Evolutionary conservation across 2,888 invertebrate genomes (phyloP).

Genomic region (Drosophila suboccidentalis): DNA sequence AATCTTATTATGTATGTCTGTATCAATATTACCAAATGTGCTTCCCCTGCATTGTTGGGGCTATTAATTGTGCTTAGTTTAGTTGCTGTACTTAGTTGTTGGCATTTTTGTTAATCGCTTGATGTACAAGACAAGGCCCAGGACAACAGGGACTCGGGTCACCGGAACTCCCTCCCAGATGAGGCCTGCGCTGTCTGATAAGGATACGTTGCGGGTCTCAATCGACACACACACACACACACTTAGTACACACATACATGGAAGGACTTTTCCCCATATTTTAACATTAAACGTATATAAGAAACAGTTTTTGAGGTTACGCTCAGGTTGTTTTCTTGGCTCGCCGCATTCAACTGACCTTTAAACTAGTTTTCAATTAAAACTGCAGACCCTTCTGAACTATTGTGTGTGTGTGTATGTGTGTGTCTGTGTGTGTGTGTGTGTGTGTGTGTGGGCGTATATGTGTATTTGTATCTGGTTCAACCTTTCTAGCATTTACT

Average conservation of each 20-base stretch:
- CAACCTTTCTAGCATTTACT: constrained; percentile 73
- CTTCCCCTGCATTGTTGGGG: constrained; percentile 62
- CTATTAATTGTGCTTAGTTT: constrained; percentile 80
- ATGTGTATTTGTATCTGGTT: constrained; percentile 34
- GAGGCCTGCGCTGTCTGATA: constrained; percentile 52
- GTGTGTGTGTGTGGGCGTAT: constrained; percentile 4
- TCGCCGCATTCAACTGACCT: constrained; percentile 69
- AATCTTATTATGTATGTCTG: constrained; percentile 75
- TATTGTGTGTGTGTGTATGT: constrained; percentile 14
- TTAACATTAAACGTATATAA: constrained; percentile 48
- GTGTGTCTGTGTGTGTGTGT: constrained; percentile 15
- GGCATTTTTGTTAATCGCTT: constrained; percentile 78
- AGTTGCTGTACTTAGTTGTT: constrained; percentile 72
- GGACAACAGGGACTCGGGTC: constrained; percentile 11
- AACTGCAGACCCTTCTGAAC: constrained; percentile 50
- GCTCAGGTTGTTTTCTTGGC: constrained; percentile 38
- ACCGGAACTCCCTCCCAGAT: background rate
- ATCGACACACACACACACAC: constrained; percentile 1
- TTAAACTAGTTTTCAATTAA: constrained; percentile 78
- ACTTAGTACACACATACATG: background rate
- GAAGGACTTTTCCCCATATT: constrained; percentile 54
- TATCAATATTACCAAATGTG: constrained; percentile 67
- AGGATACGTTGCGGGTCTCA: constrained; percentile 29
- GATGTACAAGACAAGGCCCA: constrained; percentile 54
- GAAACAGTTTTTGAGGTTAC: constrained; percentile 37